Conservation (phyloP, 92 coral and sea anemone genomes). For the Porites divaricata region DNA sequence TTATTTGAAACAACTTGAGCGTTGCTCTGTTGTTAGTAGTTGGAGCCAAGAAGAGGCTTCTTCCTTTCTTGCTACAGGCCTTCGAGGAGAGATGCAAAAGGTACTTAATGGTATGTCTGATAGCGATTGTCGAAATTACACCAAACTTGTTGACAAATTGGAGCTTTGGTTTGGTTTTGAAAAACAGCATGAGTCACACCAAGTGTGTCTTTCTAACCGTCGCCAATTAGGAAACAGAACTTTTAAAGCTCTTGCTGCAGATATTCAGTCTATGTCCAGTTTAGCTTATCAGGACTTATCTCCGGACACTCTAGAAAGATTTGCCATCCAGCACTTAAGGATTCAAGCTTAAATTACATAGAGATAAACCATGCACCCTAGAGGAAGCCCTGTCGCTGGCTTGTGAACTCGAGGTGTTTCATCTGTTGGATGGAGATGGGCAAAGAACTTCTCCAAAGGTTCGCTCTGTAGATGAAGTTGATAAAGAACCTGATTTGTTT, state of each 20-base stretch:
- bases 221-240: constrained; percentile 33
- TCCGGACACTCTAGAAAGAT: constrained; percentile 49
- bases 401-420: too few species aligned
- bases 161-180: constrained; percentile 47
- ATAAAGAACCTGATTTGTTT: too few species aligned
- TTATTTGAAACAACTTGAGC: constrained; percentile 14
- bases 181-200: constrained; percentile 54
- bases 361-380: constrained; percentile 13
- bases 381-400: too few species aligned
- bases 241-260: constrained; percentile 38
- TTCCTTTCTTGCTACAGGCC: constrained; percentile 54
- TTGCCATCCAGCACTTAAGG: constrained; percentile 54
- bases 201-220: constrained; percentile 44
- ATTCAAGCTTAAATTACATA: constrained; percentile 13
- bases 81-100: constrained; percentile 49
- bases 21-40: constrained; percentile 44
- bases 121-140: constrained; percentile 34
- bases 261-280: constrained; percentile 39
- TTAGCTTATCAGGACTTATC: constrained; percentile 38
- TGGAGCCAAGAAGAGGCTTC: constrained; percentile 43
- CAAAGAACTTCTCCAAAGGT: too few species aligned
- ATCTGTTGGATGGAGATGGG: too few species aligned
- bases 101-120: constrained; percentile 43
- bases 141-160: constrained; percentile 29
- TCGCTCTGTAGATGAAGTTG: too few species aligned